Base-by-base conservation (phyloP, 2,113 vertebrate species). In the Aplodontia rufa region DNA sequence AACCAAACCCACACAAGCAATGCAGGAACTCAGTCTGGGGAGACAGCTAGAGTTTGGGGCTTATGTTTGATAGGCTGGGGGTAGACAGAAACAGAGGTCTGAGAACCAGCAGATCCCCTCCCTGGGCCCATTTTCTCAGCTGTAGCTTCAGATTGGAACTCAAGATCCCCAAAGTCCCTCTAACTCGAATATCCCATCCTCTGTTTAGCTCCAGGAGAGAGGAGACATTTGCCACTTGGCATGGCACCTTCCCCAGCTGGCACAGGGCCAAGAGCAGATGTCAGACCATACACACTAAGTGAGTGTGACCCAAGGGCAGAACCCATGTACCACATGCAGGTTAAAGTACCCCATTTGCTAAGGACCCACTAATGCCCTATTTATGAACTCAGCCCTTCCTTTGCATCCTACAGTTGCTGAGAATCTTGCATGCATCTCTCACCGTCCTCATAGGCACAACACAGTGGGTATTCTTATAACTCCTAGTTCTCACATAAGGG, bases 1-100 rank as follows among this genome's bases (percentile, higher is more conserved):
- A 96, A 93, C 37, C 66, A 95, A 92, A 62, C 30, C 75, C 37
- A 89, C 10, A 53, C n/a, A 90, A 92, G 22, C 58, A 69, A 22
- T 0, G 14, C 28, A 13, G 51, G 76, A 83, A 40, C 24, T 69
- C 75, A 6, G 84, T 6, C 20, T 87, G 16, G 86, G 55, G 20
- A 45, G 72, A 60, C 32, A 47, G 22, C 75, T 72, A 45, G 49
- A 32, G 55, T 40, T 81, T 26, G 69, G 42, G 64, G 28, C 40
- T 64, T 62, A 13, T 78, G 55, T 42, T 20, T 69, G 42, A 22
- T 32, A 71, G 79, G 17, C 0, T 55, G 14, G 28, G 14, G 28
- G 30, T 1, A 49, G 20, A 53, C 0, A 92, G 49, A 80, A 45
- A 85, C 20, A 40, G 55, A 84, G 28, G 49, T 40, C 4, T 85